Base-by-base conservation (phyloP, 2,888 invertebrate species). In the Syrphus vitripennis region DNA sequence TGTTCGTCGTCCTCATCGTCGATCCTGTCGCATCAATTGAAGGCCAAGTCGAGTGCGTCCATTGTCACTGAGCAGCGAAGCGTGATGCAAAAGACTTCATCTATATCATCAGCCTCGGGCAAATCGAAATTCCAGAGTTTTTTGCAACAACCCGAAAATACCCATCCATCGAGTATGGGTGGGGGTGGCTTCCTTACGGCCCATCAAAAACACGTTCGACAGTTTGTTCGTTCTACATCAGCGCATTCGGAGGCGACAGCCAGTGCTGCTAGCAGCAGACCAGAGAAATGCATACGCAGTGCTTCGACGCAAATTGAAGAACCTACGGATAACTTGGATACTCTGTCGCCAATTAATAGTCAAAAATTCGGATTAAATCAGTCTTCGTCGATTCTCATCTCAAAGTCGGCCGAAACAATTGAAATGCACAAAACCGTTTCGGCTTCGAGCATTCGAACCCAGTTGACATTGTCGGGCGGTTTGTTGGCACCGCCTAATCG, bases 1-100 rank as follows among this genome's bases (percentile, higher is more conserved):
- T 88, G 75, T 81, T 88, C 87, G 70, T 74, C 87, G 65, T 83
- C 84, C 37, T 74, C 87, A 69, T 83, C 84, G 42, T 76, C 90
- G 0, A 87, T 88, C 0, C 92, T 94, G 88, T 94, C 94, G 90
- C 94, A 91, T 67, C 92, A 92, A 81, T 81, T 92, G 29, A 92
- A 92, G 83, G 92, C 92, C 0, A 91, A 92, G 77, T 92, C 92
- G 2, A 92, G 91, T 75, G 91, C 91, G 12, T 91, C 92, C 63
- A 91, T 92, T 65, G 89, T 91, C 7, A 90, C 90, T 63, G 91
- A 92, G 77, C 91, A 91, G 70, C 88, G 92, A 12, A 89, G 89
- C 71, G 89, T 89, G n/a, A 83, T 90, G 37, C 91, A 91, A 70
- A 90, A 90, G 74, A 88, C 90, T 7, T 88, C 89, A 3, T 88